Evolutionary conservation across 2,113 vertebrate species (phyloP).

Genomic region (Paracanthobrama guichenoti): DNA sequence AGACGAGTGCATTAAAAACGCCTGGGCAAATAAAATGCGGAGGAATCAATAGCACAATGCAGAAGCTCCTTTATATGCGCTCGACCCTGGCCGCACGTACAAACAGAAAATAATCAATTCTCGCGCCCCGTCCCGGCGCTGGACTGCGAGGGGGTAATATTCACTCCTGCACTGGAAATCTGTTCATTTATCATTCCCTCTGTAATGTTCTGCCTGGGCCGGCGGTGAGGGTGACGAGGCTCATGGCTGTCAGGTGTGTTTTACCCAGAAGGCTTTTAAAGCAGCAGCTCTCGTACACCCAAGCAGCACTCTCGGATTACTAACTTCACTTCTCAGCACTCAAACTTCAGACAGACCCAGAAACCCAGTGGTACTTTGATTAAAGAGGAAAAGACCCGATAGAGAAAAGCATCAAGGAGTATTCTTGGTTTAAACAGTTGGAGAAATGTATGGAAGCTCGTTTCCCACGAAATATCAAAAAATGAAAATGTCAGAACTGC

Average conservation of each 20-base stretch:
- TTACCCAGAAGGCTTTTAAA: constrained; percentile 54
- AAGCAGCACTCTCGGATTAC: background rate
- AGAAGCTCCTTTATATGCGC: constrained; percentile 20
- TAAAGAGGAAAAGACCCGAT: background rate
- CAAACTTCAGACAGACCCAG: constrained; percentile 49
- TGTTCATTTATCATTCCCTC: constrained; percentile 37
- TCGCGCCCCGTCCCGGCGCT: background rate
- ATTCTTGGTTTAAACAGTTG: background rate
- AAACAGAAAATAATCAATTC: constrained; percentile 33
- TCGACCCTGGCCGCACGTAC: background rate
- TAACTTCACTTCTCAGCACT: constrained; percentile 1
- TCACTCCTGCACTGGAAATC: constrained; percentile 23
- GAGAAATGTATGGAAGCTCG: too few species aligned
- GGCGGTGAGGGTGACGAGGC: constrained; percentile 34
- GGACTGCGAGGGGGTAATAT: background rate
- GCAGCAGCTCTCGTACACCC: background rate
- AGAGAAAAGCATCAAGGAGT: background rate
- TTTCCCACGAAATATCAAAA: too few species aligned
- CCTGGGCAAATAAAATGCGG: constrained; percentile 45
- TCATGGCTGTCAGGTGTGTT: constrained; percentile 59
- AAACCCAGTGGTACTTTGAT: constrained; percentile 49
- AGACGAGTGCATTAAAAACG: constrained; percentile 42
- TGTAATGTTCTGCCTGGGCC: constrained; percentile 35
- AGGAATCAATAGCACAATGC: constrained; percentile 61
- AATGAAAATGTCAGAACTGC: too few species aligned